Conservation (phyloP, 2,888 invertebrate species). For the Trichogramma dendrolimi region DNA sequence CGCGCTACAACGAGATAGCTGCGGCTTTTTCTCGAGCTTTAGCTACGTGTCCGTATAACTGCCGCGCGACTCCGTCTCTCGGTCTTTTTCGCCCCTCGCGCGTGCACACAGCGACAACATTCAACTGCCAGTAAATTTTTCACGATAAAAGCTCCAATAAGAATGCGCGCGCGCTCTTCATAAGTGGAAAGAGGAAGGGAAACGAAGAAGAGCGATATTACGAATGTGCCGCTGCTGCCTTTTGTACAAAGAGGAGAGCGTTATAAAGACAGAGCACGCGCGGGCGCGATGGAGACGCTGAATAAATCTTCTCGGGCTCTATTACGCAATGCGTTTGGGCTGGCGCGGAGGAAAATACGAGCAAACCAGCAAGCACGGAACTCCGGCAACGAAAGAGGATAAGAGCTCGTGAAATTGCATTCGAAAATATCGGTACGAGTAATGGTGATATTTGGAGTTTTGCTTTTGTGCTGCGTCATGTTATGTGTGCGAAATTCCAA, state of each 20-base stretch:
- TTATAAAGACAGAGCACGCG: background rate
- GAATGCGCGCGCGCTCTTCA: constrained; percentile 13
- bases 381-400: background rate
- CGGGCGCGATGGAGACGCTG: background rate
- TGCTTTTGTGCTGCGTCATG: background rate
- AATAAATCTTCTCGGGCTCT: constrained; percentile 14
- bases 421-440: constrained; percentile 7
- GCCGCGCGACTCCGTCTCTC: background rate
- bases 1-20: too few relatives aligned
- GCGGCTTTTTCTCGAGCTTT: too few relatives aligned
- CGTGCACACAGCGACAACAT: constrained; percentile 15
- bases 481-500: background rate
- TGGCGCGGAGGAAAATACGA: too few relatives aligned
- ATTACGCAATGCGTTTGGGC: background rate
- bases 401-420: constrained; percentile 14
- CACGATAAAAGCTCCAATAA: constrained; percentile 26
- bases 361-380: too few relatives aligned
- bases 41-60: too few relatives aligned
- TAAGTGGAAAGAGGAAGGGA: constrained; percentile 2
- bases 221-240: background rate
- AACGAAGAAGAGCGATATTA: constrained; percentile 12
- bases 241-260: too few relatives aligned
- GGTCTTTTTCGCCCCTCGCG: background rate
- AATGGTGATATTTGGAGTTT: constrained; percentile 24
- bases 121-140: constrained; percentile 23